Percentiles rank a stretch among this genome's conserved stretches.
Evolutionary conservation across 2,113 vertebrate species (phyloP).

Genomic region (Podiceps cristatus): DNA sequence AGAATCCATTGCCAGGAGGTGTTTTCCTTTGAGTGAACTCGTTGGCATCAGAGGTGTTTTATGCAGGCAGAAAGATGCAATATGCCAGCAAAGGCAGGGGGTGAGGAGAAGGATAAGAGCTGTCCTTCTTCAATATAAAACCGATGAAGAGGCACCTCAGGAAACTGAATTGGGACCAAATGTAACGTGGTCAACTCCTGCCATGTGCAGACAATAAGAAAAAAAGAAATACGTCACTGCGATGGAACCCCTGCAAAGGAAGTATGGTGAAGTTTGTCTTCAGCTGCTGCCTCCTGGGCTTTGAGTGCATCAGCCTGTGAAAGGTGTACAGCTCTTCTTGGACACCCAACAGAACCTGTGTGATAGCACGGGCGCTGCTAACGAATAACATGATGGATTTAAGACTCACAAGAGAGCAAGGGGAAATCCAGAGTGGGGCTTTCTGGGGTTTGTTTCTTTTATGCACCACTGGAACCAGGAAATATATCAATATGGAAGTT

Average conservation of each 20-base stretch:
- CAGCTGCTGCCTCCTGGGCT: background rate
- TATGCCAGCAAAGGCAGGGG: background rate
- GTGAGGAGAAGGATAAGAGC: background rate
- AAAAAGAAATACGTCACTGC: background rate
- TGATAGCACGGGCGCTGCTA: background rate
- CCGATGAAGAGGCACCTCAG: background rate
- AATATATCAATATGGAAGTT: constrained; percentile 58
- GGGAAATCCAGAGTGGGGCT: constrained; percentile 62
- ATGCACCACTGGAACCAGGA: constrained; percentile 45
- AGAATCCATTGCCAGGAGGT: background rate
- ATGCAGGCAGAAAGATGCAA: background rate
- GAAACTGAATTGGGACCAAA: background rate
- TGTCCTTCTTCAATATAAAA: background rate
- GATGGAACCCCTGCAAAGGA: background rate
- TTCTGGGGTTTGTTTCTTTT: constrained; percentile 67
- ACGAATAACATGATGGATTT: background rate
- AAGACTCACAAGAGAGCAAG: constrained; percentile 5
- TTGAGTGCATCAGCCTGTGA: background rate
- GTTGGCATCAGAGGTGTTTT: background rate
- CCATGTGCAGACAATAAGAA: background rate
- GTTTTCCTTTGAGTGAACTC: background rate
- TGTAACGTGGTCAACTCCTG: background rate
- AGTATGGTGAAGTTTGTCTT: background rate
- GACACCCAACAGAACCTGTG: background rate
- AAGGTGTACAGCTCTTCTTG: background rate